phyloP scores from a whole-genome alignment of 64 coral and sea anemone genomes.

The Pachyseris speciosa region DNA sequence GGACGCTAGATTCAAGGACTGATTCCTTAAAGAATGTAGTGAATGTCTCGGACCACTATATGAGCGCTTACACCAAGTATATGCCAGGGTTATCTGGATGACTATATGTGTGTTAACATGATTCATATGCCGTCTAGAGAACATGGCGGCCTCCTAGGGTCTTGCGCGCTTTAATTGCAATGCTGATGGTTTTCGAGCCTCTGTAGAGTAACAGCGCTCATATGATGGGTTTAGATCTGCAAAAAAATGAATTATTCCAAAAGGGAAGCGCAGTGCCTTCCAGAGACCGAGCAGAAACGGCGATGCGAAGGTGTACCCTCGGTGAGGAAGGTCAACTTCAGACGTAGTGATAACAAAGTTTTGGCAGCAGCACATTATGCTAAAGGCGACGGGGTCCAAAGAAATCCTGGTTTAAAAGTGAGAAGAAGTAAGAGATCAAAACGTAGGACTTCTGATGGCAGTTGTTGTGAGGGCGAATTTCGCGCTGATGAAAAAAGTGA shows the following conservation, averaged over 20 bases:
- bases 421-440: conserved; percentile 18
- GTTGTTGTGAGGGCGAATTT: not conserved
- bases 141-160: not conserved
- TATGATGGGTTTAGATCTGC: not conserved
- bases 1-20: no score
- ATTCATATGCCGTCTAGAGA: not conserved
- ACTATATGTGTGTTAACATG: no score
- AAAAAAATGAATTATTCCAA: conserved; percentile 13
- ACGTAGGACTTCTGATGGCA: not conserved
- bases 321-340: conserved; percentile 23
- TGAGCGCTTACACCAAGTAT: no score
- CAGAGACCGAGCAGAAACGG: conserved; percentile 11
- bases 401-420: not conserved
- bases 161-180: not conserved
- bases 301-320: not conserved
- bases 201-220: not conserved
- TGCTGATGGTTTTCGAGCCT: not conserved
- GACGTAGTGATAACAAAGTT: not conserved
- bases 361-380: not conserved
- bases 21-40: no score
- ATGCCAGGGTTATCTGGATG: no score
- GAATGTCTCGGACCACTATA: no score
- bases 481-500: not conserved
- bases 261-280: not conserved
- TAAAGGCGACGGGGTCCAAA: not conserved